These are phyloP conservation scores for Acanthoscelides obtectus DNA, from an alignment of 2,888 invertebrate genomes.

Conservation along the genomic window DNA sequence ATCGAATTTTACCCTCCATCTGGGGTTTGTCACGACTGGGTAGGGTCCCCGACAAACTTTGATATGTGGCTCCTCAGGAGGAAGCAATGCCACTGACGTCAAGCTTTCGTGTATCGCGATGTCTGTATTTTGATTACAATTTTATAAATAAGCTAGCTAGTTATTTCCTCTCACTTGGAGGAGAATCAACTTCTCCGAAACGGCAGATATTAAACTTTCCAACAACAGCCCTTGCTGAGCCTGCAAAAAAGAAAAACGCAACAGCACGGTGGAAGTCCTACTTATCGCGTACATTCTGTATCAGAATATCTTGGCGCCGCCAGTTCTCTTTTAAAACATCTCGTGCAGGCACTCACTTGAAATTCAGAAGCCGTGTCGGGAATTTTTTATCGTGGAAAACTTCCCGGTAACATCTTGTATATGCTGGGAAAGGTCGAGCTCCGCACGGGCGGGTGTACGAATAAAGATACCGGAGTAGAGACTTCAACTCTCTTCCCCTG, in stretches of 20 bases:
- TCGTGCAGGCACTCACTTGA: neutral
- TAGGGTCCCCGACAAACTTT: too few relatives aligned
- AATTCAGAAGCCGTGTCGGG: neutral
- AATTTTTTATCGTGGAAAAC: neutral
- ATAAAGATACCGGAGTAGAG: neutral
- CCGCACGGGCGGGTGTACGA: neutral
- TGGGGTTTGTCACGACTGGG: too few relatives aligned
- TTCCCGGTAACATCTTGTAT: neutral
- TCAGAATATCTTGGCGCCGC: neutral
- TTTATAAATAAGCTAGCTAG: neutral
- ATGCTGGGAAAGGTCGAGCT: neutral
- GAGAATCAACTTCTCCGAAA: neutral
- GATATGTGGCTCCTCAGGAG: too few relatives aligned
- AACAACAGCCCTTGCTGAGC: neutral
- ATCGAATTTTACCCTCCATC: too few relatives aligned
- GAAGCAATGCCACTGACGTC: too few relatives aligned
- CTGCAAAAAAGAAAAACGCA: neutral
- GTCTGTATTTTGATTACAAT: too few relatives aligned
- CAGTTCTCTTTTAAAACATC: neutral
- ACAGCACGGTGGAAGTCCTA: neutral
- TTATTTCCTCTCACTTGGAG: neutral
- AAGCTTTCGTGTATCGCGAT: too few relatives aligned
- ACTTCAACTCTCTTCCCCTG: neutral
- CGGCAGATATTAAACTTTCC: neutral
- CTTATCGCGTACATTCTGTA: neutral